phyloP scores from a whole-genome alignment of 2,797 vertebrate genomes.

The Sebastes trivittatus region DNA sequence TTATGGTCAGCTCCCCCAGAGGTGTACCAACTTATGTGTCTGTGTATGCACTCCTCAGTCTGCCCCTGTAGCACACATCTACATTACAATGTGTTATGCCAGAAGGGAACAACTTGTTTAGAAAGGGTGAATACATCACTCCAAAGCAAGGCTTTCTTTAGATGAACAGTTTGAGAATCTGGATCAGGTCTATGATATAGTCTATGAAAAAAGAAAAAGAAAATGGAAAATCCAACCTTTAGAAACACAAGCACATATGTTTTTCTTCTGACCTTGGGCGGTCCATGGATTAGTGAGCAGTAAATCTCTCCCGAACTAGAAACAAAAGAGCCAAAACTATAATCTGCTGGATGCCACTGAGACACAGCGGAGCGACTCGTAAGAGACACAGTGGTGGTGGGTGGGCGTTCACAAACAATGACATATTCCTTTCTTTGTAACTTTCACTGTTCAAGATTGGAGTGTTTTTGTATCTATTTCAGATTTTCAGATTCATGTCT shows the following conservation, averaged over 20 bases:
- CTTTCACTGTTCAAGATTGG: slow-evolving; percentile 14
- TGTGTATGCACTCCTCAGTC: not conserved
- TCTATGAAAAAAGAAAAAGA: not conserved
- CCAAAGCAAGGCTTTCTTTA: not conserved
- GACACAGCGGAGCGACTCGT: slow-evolving; percentile 13
- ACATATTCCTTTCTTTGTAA: slow-evolving; percentile 10
- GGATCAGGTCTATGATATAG: not conserved
- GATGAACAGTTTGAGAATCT: not conserved
- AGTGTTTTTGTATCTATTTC: not conserved
- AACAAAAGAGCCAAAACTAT: slow-evolving; percentile 50
- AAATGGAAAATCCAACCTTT: slow-evolving; percentile 7
- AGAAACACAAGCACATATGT: slow-evolving; percentile 5
- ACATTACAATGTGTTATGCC: slow-evolving; percentile 26
- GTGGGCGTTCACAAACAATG: slow-evolving; percentile 40
- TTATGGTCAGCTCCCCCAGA: not conserved
- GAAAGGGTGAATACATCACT: not conserved
- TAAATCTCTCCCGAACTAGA: slow-evolving; percentile 57
- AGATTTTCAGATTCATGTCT: not conserved
- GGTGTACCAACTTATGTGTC: not conserved
- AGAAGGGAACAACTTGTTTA: slow-evolving; percentile 31
- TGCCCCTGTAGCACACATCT: slow-evolving; percentile 6
- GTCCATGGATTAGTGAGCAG: slow-evolving; percentile 56
- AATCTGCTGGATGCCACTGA: slow-evolving; percentile 55
- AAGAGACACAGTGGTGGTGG: slow-evolving; percentile 36
- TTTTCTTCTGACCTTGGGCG: slow-evolving; percentile 51